Percentiles rank a stretch among this genome's conserved stretches.
These are phyloP conservation scores for Hyles vespertilio DNA, from an alignment of 1,140 invertebrate genomes.

Conservation along the genomic window DNA sequence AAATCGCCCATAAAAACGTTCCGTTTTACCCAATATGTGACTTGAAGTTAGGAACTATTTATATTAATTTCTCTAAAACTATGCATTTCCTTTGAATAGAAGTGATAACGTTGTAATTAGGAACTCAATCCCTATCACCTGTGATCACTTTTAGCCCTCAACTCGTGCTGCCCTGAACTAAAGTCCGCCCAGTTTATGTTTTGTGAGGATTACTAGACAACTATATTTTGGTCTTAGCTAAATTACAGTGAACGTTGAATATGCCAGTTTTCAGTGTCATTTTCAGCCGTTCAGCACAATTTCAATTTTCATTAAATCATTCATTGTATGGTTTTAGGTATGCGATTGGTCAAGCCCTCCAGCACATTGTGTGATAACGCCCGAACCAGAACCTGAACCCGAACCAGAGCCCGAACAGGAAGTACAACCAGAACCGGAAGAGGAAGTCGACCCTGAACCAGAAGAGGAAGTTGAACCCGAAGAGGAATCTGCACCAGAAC, in stretches of 20 bases:
- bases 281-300: neutral
- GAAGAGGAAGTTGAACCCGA: constrained; percentile 38
- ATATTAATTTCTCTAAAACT: too few relatives aligned
- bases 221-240: neutral
- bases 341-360: constrained; percentile 52
- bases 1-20: too few relatives aligned
- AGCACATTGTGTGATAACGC: constrained; percentile 28
- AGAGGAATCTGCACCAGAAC: constrained; percentile 31
- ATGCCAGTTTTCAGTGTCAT: neutral
- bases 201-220: neutral
- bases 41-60: too few relatives aligned
- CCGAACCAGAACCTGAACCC: constrained; percentile 30
- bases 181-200: too few relatives aligned
- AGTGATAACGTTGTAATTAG: too few relatives aligned
- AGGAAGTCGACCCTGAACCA: constrained; percentile 35
- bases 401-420: constrained; percentile 34
- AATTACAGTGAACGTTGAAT: neutral
- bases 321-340: constrained; percentile 36
- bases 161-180: too few relatives aligned
- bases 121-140: too few relatives aligned
- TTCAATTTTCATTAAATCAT: neutral
- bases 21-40: too few relatives aligned
- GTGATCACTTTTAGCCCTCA: too few relatives aligned
- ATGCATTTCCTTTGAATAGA: too few relatives aligned
- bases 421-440: constrained; percentile 32